Evolutionary conservation across 2,113 vertebrate genomes (phyloP), one percentile per base, ranked within the genome.

Genomic region (Carlito syrichta): DNA sequence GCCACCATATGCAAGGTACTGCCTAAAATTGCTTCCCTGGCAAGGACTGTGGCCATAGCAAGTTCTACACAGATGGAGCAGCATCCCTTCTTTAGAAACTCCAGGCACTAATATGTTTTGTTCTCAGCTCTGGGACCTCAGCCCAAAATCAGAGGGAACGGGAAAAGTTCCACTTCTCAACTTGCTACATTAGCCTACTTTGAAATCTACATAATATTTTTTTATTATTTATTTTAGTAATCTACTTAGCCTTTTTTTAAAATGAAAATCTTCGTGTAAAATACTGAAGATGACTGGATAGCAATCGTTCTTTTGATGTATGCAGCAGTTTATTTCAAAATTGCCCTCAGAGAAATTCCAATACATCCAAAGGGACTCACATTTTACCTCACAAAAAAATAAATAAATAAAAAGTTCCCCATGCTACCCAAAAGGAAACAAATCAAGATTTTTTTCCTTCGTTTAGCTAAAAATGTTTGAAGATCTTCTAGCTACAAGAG

Each of bases 301-400:
- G 40, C 32, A 91, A 81, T 52, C 32, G 4, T 76, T 50, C 43
- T 86, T 91, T 84, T 81, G 50, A 60, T 71, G 9, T 81, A 81
- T 89, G 38, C 27, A 85, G 25, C 16, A 78, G 48, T 86, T 89
- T 68, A 8, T 95, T 96, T 86, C 56, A 90, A 95, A 95, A 86
- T 19, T 79, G 20, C 45, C 62, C 23, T 40, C 68, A 60, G 74
- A 93, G 43, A 90, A 95, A 87, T 62, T n/a, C 35, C 32, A 95
- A 60, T 30, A 86, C 1, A 91, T 4, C 30, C 58, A 93, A 87
- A 94, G 35, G 4, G 40, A 78, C 38, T 56, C 35, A 89, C 3
- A 73, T n/a, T 74, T 38, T 48, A 91, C 60, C 62, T 22, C 32
- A 82, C 60, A 66, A 38, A 77, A 43, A 52, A n/a, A n/a, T n/a